Evolutionary conservation across 2,888 invertebrate genomes (phyloP).

Genomic region (Hirtodrosophila histrioides): DNA sequence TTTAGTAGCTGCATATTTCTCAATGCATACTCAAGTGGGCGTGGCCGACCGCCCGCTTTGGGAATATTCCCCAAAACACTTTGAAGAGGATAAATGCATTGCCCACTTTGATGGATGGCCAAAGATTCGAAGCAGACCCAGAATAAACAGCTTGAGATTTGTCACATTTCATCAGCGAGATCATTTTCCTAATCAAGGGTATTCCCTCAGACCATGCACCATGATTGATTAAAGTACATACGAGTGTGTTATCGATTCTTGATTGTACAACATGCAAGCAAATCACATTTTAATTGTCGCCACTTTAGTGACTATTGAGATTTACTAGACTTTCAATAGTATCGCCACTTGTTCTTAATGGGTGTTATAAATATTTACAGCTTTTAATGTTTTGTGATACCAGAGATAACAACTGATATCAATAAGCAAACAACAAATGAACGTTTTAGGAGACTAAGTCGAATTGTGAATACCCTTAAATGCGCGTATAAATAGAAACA

Average conservation of each 20-base stretch:
- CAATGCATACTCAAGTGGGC: constrained; percentile 47
- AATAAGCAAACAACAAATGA: constrained; percentile 2
- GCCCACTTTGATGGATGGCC: constrained; percentile 40
- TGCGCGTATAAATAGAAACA: no score
- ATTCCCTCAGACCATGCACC: constrained; percentile 9
- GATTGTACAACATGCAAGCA: constrained; percentile 14
- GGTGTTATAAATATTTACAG: constrained; percentile 36
- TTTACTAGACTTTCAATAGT: constrained; percentile 4
- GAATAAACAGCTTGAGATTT: constrained; percentile 35
- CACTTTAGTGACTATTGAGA: background rate
- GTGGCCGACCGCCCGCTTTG: background rate
- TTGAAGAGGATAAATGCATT: constrained; percentile 50
- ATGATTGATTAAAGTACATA: background rate
- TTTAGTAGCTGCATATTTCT: constrained; percentile 68
- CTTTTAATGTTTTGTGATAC: constrained; percentile 24
- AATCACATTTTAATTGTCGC: constrained; percentile 1
- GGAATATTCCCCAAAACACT: constrained; percentile 4
- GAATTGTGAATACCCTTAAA: constrained; percentile 6
- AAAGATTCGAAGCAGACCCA: constrained; percentile 14
- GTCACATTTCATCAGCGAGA: constrained; percentile 9
- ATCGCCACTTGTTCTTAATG: constrained; percentile 24
- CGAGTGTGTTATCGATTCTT: constrained; percentile 8
- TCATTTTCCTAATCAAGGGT: background rate
- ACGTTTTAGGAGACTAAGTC: background rate
- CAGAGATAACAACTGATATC: constrained; percentile 35